Base-by-base conservation (phyloP, 2,797 vertebrate species). In the Esox lucius region DNA sequence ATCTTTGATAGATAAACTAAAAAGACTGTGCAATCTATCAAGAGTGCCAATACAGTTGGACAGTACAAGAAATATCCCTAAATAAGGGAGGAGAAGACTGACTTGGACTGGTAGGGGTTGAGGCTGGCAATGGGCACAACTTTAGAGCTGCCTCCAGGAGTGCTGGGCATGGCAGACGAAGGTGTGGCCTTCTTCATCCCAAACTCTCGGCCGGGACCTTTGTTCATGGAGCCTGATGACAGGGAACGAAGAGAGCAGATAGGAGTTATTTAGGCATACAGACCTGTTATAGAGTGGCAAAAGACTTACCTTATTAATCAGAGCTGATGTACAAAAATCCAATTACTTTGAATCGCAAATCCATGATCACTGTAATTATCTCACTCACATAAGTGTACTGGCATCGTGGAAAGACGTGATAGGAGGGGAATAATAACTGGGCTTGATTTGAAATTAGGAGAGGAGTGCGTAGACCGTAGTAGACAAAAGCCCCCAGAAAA, bases 71-170 rank as follows among this genome's bases (percentile, higher is more conserved):
- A 22, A 5, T 6, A 22, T 59, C 7, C 16, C 28, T 16, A 7
- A 15, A 24, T 33, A 28, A 6, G 28, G 15, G 26, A 33, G 31
- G 33, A 28, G 7, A 9, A 49, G 48, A 96, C 97, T 95, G 86
- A 99, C 98, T 96, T 99, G 53, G 97, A 96, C 71, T 99, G 97
- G 89, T 99, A 99, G 0, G 98, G 98, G 84, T 98, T 99, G 84
- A 99, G 93, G 91, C 97, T 96, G 85, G 95, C 94, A 16, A 99
- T 99, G 0, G 98, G 97, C 7, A 98, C 96, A 12, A 98, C 93
- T 90, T 97, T 99, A 74, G 93, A 87, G 17, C 93, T 80, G 1
- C 94, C 95, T 53, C 95, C 96, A 0, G 96, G 95, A 39, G 95
- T 96, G 83, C 79, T 94, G 67, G 87, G 56, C 1, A 76, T 66